Evolutionary conservation across 2,888 invertebrate species (phyloP), one percentile per base, ranked within the genome.

Genomic region (Troilus luridus): DNA sequence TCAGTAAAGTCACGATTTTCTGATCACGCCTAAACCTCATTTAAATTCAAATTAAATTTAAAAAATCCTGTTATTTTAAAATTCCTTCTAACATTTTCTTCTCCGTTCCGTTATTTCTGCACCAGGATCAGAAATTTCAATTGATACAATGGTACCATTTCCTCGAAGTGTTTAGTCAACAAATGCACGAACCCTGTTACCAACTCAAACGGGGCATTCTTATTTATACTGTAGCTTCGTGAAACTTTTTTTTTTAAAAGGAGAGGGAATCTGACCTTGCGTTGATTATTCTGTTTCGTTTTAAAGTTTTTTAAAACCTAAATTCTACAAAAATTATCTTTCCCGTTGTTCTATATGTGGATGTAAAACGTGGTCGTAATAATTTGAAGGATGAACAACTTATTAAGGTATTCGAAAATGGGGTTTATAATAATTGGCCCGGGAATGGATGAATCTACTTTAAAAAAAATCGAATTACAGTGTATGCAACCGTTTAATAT

Each of bases 161-260:
- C 41, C 27, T 17, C 14, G 2, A 41, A 77, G 27, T 41, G 72
- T 77, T 77, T 27, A 41, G 72, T 77, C 27, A 77, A 41, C 72
- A 77, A 77, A 77, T 77, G 72, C 72, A 77, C 72, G 19, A 77
- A 77, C 41, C 72, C 72, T 77, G 72, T 77, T 41, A 77, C 17
- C 27, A 41, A 17, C 17, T 27, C 72, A 77, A 77, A 77, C 24
- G 19, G 72, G 41, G 41, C n/a, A 77, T 41, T 77, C 72, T 77
- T 77, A 77, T 77, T 77, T 17, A 27, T 17, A 41, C 41, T 17
- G 41, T 77, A 27, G 17, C 41, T 77, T 77, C 41, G 72, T 41
- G 41, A 27, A 19, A 24, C 24, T 67, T 24, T 14, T n/a, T n/a
- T n/a, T n/a, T 14, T 0, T 24, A 11, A 67, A 19, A 64, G 64